phyloP scores from a whole-genome alignment of 1,140 invertebrate genomes.

The Monomorium pharaonis region DNA sequence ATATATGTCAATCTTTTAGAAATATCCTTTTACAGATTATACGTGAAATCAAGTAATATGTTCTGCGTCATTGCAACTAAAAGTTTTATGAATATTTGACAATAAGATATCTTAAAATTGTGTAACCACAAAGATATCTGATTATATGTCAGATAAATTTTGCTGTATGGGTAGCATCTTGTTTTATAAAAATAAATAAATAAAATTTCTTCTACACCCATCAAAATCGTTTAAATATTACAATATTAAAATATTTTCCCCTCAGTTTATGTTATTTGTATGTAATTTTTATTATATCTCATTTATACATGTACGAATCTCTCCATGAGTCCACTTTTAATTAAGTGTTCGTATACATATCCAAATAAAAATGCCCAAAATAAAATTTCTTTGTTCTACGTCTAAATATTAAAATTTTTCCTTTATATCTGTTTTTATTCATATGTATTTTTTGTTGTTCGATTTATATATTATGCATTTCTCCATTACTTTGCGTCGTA shows the following conservation, averaged over 20 bases:
- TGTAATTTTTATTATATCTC: not conserved
- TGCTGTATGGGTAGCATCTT: no score
- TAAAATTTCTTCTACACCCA: not conserved
- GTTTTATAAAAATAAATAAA: not conserved
- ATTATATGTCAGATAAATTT: no score
- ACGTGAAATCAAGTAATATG: no score
- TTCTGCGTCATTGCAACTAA: no score
- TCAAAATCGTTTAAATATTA: not conserved
- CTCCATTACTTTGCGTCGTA: not conserved
- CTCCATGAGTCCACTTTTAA: not conserved
- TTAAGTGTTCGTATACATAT: not conserved
- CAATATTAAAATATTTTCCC: conserved; percentile 1
- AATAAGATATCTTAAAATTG: no score
- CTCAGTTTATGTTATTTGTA: not conserved
- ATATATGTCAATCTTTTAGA: no score
- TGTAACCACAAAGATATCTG: no score
- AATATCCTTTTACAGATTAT: no score
- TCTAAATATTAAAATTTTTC: not conserved
- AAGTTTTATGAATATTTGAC: no score
- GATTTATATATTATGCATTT: not conserved
- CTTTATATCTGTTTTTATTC: not conserved
- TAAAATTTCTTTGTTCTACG: not conserved
- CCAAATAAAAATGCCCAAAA: not conserved
- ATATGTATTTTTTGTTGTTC: not conserved
- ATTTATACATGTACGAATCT: not conserved